Percentiles rank a stretch among this genome's conserved stretches.
phyloP scores from a whole-genome alignment of 2,797 vertebrate species.

The Botia almorhae region DNA sequence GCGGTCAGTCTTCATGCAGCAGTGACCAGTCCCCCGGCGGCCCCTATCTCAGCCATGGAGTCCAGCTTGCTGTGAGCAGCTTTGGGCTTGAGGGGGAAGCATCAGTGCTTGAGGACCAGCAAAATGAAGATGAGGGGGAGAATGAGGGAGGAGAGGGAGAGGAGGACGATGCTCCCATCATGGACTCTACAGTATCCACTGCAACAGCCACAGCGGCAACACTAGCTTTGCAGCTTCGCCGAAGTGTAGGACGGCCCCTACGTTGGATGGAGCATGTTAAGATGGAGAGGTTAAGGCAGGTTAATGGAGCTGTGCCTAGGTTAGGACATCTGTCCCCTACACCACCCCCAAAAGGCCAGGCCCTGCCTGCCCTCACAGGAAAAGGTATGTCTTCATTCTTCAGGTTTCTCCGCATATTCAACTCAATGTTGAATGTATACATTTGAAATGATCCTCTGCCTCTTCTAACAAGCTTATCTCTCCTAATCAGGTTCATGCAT shows the following conservation, averaged over 20 bases:
- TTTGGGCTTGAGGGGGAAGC: conserved; percentile 90
- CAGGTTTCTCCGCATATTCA: background rate
- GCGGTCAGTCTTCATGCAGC: conserved; percentile 99
- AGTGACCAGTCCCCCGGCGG: conserved; percentile 97
- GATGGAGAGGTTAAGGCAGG: conserved; percentile 97
- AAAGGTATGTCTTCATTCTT: conserved; percentile 81
- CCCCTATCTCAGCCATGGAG: conserved; percentile 96
- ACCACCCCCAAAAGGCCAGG: conserved; percentile 87
- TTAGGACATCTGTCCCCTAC: conserved; percentile 90
- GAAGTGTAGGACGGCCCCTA: conserved; percentile 88
- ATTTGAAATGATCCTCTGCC: background rate
- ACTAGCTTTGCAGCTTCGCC: conserved; percentile 91
- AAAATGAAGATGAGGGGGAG: conserved; percentile 66
- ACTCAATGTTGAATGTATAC: too few relatives aligned
- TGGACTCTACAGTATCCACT: conserved; percentile 97
- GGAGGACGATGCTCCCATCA: conserved; percentile 82
- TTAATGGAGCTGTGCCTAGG: conserved; percentile 91
- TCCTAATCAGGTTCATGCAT: conserved; percentile 82
- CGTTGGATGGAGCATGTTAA: conserved; percentile 99
- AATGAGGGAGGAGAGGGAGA: conserved; percentile 77
- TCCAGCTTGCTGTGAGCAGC: conserved; percentile 95
- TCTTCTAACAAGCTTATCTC: conserved; percentile 14
- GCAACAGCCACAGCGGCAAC: conserved; percentile 84
- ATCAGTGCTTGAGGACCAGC: conserved; percentile 63
- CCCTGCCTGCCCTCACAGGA: conserved; percentile 87